Conservation (phyloP, 2,113 vertebrate species). For the Cynoglossus semilaevis region DNA sequence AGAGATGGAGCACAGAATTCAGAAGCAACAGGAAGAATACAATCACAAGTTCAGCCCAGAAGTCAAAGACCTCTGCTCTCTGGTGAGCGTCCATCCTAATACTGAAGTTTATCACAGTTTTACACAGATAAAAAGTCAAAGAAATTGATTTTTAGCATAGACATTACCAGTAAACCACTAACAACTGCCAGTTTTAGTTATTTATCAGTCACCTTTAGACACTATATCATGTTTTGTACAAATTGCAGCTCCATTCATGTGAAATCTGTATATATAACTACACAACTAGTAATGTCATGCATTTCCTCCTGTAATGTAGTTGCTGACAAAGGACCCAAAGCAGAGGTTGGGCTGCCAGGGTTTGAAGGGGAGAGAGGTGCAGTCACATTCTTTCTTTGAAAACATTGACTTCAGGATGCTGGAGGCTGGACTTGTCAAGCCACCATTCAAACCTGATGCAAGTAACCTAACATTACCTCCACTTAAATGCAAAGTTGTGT, state of each 20-base stretch:
- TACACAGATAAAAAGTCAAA: too few relatives aligned
- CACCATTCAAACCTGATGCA: slow-evolving; percentile 81
- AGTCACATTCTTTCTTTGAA: slow-evolving; percentile 79
- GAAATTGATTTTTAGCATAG: too few relatives aligned
- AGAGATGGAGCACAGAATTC: slow-evolving; percentile 79
- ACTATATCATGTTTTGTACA: too few relatives aligned
- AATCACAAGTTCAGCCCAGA: slow-evolving; percentile 66
- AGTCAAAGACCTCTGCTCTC: slow-evolving; percentile 69
- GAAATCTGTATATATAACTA: too few relatives aligned
- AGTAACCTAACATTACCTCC: slow-evolving; percentile 18
- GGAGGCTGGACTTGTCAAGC: slow-evolving; percentile 77
- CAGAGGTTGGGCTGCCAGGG: slow-evolving; percentile 72
- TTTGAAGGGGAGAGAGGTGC: slow-evolving; percentile 63
- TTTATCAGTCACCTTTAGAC: too few relatives aligned
- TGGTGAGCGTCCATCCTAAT: slow-evolving; percentile 58
- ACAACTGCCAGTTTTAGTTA: too few relatives aligned
- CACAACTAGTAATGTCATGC: too few relatives aligned
- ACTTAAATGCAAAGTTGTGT: too few relatives aligned
- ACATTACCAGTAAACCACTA: too few relatives aligned
- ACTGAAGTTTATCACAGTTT: too few relatives aligned
- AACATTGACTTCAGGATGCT: slow-evolving; percentile 83
- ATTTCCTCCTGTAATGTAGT: slow-evolving; percentile 55
- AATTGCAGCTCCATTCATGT: too few relatives aligned
- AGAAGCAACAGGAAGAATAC: slow-evolving; percentile 63
- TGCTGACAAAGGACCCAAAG: slow-evolving; percentile 77